Base-by-base conservation (phyloP, 2,888 invertebrate species). In the Drosophila demipolita region DNA sequence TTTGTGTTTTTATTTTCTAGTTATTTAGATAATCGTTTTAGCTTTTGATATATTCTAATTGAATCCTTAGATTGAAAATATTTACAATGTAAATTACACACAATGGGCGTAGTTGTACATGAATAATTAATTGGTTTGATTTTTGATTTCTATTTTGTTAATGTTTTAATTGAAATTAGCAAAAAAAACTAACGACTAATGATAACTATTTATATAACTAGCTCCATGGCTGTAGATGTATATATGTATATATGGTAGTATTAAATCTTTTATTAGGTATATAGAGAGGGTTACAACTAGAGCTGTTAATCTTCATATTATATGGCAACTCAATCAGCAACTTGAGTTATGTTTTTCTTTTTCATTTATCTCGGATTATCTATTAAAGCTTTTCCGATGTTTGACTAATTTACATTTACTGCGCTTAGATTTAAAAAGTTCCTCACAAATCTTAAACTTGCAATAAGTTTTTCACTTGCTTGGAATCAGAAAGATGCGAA, bases 381-480 rank as follows among this genome's bases (percentile, higher is more conserved):
- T 67, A 66, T 58, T 87, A 84, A 87, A 82, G 82, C 73, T 72
- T 66, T 68, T 82, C 79, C 76, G 74, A 62, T 42, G 23, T 48
- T 17, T 53, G 5, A 45, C 45, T 63, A 36, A 57, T 29, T 26
- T 63, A 63, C 20, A 57, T 36, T 36, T 29, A 20, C 11, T 26
- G 26, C 35, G 6, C 36, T 57, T 54, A 53, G 58, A 36, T 52
- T 58, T 52, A 54, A 52, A 72, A 71, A 57, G 32, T 54, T 69
- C 5, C 45, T 63, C 63, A 59, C 53, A 68, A 54, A 29, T 45
- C 71, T 55, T 73, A 75, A 61, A 50, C 54, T 59, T 70, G 38
- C 32, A 52, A 50, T 42, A 49, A 20, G 5, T 38, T 54, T 35
- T 32, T 26, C 26, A 48, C 59, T 63, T 45, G 26, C 29, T 38